These are phyloP conservation scores for Campylomormyrus tamandua DNA, from an alignment of 2,113 vertebrate genomes.

Conservation along the genomic window DNA sequence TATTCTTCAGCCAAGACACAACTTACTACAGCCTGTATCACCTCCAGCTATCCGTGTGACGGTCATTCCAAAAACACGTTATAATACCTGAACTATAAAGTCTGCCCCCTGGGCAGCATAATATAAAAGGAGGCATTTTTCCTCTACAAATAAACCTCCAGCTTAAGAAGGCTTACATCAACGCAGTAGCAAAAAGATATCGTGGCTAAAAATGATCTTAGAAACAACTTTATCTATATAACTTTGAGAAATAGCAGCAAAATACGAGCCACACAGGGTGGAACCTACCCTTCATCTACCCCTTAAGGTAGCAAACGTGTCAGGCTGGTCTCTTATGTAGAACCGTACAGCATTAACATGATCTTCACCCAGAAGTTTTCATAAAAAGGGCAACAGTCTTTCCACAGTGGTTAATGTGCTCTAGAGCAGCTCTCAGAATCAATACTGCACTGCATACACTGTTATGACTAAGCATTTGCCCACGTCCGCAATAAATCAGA, in stretches of 20 bases:
- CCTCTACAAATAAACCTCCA: neutral
- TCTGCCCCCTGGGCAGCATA: neutral
- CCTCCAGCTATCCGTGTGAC: neutral
- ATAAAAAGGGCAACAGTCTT: neutral
- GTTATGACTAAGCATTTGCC: conserved; percentile 7
- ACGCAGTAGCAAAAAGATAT: neutral
- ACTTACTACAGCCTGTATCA: neutral
- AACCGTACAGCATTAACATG: neutral
- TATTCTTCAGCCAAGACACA: neutral
- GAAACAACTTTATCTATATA: neutral
- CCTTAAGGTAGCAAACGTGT: neutral
- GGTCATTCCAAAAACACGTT: neutral
- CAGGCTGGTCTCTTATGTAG: neutral
- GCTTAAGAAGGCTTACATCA: neutral
- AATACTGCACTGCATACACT: neutral
- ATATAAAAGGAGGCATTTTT: neutral
- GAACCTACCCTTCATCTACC: neutral
- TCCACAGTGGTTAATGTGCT: neutral
- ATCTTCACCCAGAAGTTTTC: neutral
- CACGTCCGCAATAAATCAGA: neutral
- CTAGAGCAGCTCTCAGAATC: neutral
- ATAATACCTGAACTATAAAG: neutral
- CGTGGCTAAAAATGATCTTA: neutral
- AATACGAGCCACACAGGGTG: neutral
- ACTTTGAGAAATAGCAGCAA: too few species aligned